phyloP scores from a whole-genome alignment of 2,113 vertebrate genomes.

The Sula dactylatra region DNA sequence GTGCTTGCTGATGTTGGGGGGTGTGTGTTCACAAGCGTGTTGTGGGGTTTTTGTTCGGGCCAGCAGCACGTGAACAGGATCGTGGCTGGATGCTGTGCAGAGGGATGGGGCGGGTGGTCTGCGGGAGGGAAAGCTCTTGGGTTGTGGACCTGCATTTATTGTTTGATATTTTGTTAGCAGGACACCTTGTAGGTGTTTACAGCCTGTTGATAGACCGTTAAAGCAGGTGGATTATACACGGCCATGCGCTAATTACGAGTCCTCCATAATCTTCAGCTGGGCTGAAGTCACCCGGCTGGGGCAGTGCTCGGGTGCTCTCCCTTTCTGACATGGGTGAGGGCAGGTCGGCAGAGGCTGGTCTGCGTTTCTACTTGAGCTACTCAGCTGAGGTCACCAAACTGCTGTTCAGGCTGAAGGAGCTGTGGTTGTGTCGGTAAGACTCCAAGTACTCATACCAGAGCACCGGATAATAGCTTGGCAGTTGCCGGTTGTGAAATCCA shows the following conservation, averaged over 20 bases:
- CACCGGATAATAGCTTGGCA: background rate
- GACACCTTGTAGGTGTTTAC: background rate
- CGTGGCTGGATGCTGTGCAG: background rate
- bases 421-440: background rate
- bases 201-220: background rate
- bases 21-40: rapidly evolving
- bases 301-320: background rate
- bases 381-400: background rate
- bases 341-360: too few relatives aligned
- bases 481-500: background rate
- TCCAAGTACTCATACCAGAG: rapidly evolving
- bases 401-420: background rate
- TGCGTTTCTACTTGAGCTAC: rapidly evolving
- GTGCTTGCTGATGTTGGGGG: background rate
- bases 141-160: background rate
- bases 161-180: rapidly evolving
- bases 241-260: rapidly evolving
- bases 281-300: background rate
- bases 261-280: rapidly evolving
- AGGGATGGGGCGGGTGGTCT: background rate
- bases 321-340: rapidly evolving
- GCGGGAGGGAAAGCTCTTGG: background rate
- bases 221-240: rapidly evolving
- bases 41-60: rapidly evolving
- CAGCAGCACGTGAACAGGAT: rapidly evolving